phyloP scores from a whole-genome alignment of 64 coral and sea anemone species.

The Pocillopora verrucosa region DNA sequence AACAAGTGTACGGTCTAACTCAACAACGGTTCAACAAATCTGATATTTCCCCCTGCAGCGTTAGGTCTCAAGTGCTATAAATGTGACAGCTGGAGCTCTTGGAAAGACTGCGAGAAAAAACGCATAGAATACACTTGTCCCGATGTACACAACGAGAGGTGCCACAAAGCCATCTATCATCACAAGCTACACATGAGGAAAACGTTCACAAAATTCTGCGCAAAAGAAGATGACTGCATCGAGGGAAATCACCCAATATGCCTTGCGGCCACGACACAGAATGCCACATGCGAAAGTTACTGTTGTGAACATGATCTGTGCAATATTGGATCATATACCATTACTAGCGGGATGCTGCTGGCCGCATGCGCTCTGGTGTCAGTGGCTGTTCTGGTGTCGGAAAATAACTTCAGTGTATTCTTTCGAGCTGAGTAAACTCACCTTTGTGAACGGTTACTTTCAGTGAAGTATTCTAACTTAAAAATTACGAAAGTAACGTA shows the following conservation, averaged over 20 bases:
- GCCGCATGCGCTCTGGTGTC: neutral
- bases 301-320: neutral
- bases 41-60: neutral
- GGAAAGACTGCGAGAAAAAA: neutral
- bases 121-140: neutral
- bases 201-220: neutral
- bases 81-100: neutral
- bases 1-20: too few species aligned
- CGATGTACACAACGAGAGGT: neutral
- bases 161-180: neutral
- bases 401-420: too few species aligned
- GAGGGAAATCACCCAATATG: neutral
- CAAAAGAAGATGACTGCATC: neutral
- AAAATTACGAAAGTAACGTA: too few species aligned
- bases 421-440: too few species aligned
- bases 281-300: neutral
- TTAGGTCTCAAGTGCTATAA: neutral
- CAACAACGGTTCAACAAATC: too few species aligned
- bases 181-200: neutral
- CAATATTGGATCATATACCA: neutral
- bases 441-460: too few species aligned
- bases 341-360: neutral
- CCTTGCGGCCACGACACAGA: neutral
- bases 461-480: too few species aligned
- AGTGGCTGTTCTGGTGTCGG: neutral